Conservation (phyloP, 2,797 vertebrate genomes). For the Potorous gilbertii region DNA sequence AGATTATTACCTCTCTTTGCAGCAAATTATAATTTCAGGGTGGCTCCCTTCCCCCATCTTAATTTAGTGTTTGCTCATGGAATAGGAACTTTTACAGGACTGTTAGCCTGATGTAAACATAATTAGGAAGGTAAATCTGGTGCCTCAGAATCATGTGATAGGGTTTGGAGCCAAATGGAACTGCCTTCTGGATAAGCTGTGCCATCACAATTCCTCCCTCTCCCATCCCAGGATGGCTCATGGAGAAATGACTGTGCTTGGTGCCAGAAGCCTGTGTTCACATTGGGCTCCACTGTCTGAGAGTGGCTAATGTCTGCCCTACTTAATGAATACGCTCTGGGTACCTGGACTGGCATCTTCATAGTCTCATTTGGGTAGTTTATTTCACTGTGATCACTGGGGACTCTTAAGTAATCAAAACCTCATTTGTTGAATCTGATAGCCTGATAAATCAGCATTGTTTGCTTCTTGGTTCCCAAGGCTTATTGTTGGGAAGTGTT, state of each 20-base stretch:
- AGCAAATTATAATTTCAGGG: not conserved
- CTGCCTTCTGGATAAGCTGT: not conserved
- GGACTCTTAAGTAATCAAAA: constrained; percentile 2
- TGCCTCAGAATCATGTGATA: not conserved
- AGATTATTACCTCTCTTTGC: not conserved
- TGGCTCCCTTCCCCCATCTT: not conserved
- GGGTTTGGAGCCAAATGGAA: not conserved
- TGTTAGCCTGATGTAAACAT: not conserved
- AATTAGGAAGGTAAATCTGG: not conserved
- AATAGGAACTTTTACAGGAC: not conserved
- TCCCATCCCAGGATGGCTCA: not conserved
- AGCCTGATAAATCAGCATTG: not conserved
- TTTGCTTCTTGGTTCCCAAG: not conserved
- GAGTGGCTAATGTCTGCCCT: not conserved
- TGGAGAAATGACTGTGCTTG: not conserved
- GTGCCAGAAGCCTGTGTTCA: not conserved
- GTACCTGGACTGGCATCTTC: not conserved
- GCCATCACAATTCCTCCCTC: not conserved
- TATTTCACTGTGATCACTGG: not conserved
- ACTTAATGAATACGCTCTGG: not conserved
- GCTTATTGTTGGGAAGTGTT: not conserved
- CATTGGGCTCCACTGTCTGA: not conserved
- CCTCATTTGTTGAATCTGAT: constrained; percentile 1
- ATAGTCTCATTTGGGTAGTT: not conserved
- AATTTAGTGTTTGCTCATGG: not conserved